Base-by-base conservation (phyloP, 1,140 invertebrate genomes). In the Rhynchophorus ferrugineus region DNA sequence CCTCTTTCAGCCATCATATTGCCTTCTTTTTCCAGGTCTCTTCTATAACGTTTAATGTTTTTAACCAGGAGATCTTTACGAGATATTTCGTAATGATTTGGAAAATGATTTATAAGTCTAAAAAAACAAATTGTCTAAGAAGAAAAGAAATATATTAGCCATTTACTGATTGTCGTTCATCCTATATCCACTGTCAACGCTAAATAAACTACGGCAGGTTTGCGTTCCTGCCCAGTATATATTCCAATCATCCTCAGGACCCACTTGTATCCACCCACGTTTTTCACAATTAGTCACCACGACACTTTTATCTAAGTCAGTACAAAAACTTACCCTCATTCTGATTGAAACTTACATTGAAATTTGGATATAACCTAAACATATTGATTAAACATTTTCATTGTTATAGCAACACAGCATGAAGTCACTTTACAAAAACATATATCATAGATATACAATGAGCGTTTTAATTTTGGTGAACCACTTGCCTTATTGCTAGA, bases 251-350 rank as follows among this genome's bases (percentile, higher is more conserved):
- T 97, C 92, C 58, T 96, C 91, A 1, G 88, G 84, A 13, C 81
- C 82, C 8, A 95, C 92, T 73, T 91, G 87, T 18, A 81, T 75
- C 93, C 92, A 97, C 5, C 90, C 91, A 56, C 91, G 73, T 70
- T 92, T 88, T 62, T 95, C 91, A 67, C 95, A 96, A 71, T 96
- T 96, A 58, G 89, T 86, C 34, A 91, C 80, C 51, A 96, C 76
- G 2, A 96, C 92, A n/a, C 91, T 95, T 70, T 95, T 95, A 63
- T 96, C 92, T 66, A 93, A 79, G 70, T 96, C 92, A 33, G 90
- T 91, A 60, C 90, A 93, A 73, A 89, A 96, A 19, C 82, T 79
- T 7, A 90, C 77, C 67, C 80, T 79, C 62, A 78, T 78, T 67
- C 36, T 60, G 44, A 39, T 14, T 20, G 18, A 8, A 11, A 21